These are phyloP conservation scores for Harpalus rubripes DNA, from an alignment of 2,888 invertebrate genomes.

Conservation along the genomic window DNA sequence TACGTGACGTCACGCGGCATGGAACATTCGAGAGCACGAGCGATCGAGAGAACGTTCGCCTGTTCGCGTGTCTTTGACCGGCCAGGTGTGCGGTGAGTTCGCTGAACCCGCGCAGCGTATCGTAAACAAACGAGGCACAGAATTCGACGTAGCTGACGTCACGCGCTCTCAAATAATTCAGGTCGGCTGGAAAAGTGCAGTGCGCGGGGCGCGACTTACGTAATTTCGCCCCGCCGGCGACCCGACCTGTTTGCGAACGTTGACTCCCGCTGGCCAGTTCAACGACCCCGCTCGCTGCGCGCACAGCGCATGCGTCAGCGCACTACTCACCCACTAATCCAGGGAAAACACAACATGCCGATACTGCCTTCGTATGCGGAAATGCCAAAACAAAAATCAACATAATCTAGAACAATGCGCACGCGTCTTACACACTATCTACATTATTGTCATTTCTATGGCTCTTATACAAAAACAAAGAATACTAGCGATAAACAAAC, in stretches of 20 bases:
- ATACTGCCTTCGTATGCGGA: slow-evolving; percentile 20
- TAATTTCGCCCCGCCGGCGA: slow-evolving; percentile 66
- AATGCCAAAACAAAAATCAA: slow-evolving; percentile 28
- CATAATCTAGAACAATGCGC: slow-evolving; percentile 36
- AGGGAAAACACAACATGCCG: slow-evolving; percentile 27
- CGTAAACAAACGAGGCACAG: slow-evolving; percentile 65
- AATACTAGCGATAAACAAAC: not conserved
- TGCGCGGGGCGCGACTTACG: slow-evolving; percentile 56
- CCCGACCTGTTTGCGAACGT: slow-evolving; percentile 66
- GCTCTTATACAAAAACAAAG: not conserved
- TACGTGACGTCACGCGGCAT: slow-evolving; percentile 57
- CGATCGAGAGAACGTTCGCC: slow-evolving; percentile 12
- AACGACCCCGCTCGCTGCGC: slow-evolving; percentile 50
- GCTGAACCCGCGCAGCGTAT: slow-evolving; percentile 54
- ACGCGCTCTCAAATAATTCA: slow-evolving; percentile 64
- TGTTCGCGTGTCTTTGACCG: slow-evolving; percentile 61
- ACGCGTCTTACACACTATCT: not conserved
- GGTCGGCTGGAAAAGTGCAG: slow-evolving; percentile 65
- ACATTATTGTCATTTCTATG: not conserved
- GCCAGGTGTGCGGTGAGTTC: slow-evolving; percentile 57
- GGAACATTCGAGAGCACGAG: slow-evolving; percentile 57
- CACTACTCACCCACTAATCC: slow-evolving; percentile 55
- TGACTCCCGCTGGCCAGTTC: slow-evolving; percentile 63
- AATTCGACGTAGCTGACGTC: slow-evolving; percentile 63
- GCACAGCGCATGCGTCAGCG: slow-evolving; percentile 35